Base-by-base conservation (phyloP, 53 echinoderm and acorn worm genomes). In the Hippasteria phrygiana region DNA sequence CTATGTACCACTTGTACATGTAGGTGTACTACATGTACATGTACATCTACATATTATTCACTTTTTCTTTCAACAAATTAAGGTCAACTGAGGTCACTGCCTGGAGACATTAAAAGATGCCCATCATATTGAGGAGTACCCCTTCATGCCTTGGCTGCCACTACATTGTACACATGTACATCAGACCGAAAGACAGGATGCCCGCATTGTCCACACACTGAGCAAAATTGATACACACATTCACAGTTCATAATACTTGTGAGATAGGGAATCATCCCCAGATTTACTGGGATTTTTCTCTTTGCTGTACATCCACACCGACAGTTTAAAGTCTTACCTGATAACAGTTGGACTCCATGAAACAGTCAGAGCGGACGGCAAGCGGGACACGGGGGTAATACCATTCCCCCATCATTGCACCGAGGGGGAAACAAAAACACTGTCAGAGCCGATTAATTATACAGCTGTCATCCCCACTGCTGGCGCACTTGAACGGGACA, bases 341-440 rank as follows among this genome's bases (percentile, higher is more conserved):
- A 48, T 85, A 34, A 26, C 67, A 69, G 71, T 71, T 84, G 34
- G 85, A 70, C 48, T 85, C 85, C 85, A 85, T 36, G 26, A 71
- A 69, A 85, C 48, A 81, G 43, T 81, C 81, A 50, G 69, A 70
- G 71, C 50, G 85, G 48, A 85, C 22, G 24, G 69, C 50, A 51
- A 85, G 51, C 9, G 71, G 85, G 22, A 71, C 69, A 33, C 85
- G 85, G 10, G 71, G 85, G 43, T 85, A 69, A 85, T 85, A 85
- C 85, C 85, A 85, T 85, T 85, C 85, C 51, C 85, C 85, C 85
- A 85, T 85, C 71, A 85, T 71, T 71, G 85, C 85, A 70, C 70
- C 69, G 36, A 48, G 29, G 22, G 71, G 31, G 71, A 71, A 85
- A 85, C 70, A 85, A 85, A 70, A 85, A 85, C 85, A 85, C 85